Evolutionary conservation across 2,888 invertebrate species (phyloP).

Genomic region (Patella ulyssiponensis): DNA sequence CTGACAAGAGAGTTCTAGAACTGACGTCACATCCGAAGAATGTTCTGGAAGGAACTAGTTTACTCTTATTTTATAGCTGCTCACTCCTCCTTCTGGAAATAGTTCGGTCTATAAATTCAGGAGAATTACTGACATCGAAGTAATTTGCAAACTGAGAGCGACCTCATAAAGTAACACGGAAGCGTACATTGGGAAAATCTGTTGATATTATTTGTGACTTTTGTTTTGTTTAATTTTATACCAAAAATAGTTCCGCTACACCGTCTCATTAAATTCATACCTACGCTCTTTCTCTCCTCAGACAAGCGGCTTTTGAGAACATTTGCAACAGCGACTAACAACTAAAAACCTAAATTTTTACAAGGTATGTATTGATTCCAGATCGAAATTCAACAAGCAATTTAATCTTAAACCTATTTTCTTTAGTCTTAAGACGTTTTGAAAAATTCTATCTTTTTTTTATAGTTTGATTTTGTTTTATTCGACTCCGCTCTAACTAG

Average conservation of each 20-base stretch:
- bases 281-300: slow-evolving; percentile 6
- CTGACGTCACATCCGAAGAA: slow-evolving; percentile 47
- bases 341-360: background rate
- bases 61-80: slow-evolving; percentile 5
- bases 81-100: slow-evolving; percentile 12
- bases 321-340: background rate
- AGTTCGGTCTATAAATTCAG: background rate
- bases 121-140: background rate
- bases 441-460: background rate
- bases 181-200: too few species aligned
- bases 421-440: too few species aligned
- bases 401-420: background rate
- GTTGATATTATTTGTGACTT: too few species aligned
- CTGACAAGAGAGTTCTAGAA: slow-evolving; percentile 40
- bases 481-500: background rate
- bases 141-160: background rate
- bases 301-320: background rate
- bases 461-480: background rate
- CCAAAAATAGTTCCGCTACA: background rate
- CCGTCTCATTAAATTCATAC: background rate
- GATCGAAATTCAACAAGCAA: background rate
- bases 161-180: background rate
- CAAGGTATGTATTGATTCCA: slow-evolving; percentile 1
- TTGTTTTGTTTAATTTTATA: too few species aligned
- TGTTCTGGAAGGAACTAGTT: slow-evolving; percentile 41